Evolutionary conservation across 1,140 invertebrate genomes (phyloP).

Genomic region (Micrasema minimum): DNA sequence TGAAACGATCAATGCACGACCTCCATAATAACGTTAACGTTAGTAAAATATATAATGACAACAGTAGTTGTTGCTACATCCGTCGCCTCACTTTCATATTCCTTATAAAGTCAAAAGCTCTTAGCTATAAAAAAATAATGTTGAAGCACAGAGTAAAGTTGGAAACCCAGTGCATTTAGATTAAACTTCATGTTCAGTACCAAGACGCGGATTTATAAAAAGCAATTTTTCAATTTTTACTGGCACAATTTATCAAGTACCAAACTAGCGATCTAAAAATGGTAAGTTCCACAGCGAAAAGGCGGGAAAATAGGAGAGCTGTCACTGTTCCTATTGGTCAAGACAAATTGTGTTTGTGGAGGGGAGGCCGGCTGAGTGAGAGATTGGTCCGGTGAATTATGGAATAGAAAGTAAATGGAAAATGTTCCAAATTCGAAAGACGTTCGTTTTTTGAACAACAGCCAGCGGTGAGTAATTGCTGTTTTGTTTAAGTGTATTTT

Average conservation of each 20-base stretch:
- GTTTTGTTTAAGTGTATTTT: not conserved
- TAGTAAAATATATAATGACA: too few species aligned
- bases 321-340: constrained; percentile 41
- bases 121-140: too few species aligned
- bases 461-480: not conserved
- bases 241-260: constrained; percentile 30
- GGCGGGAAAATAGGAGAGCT: constrained; percentile 38
- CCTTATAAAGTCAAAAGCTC: too few species aligned
- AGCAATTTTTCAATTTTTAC: constrained; percentile 32
- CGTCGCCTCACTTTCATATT: too few species aligned
- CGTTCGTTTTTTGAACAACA: not conserved
- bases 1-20: too few species aligned
- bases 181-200: too few species aligned
- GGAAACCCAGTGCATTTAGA: too few species aligned
- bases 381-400: constrained; percentile 31
- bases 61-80: too few species aligned
- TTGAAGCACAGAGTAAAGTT: too few species aligned
- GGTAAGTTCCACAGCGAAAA: constrained; percentile 24
- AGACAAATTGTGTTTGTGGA: constrained; percentile 40
- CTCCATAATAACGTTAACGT: too few species aligned
- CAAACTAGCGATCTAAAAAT: constrained; percentile 35
- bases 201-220: not conserved
- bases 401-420: constrained; percentile 28
- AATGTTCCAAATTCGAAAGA: not conserved
- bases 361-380: constrained; percentile 19